phyloP scores from a whole-genome alignment of 2,113 vertebrate species.

The Spilogale gracilis region DNA sequence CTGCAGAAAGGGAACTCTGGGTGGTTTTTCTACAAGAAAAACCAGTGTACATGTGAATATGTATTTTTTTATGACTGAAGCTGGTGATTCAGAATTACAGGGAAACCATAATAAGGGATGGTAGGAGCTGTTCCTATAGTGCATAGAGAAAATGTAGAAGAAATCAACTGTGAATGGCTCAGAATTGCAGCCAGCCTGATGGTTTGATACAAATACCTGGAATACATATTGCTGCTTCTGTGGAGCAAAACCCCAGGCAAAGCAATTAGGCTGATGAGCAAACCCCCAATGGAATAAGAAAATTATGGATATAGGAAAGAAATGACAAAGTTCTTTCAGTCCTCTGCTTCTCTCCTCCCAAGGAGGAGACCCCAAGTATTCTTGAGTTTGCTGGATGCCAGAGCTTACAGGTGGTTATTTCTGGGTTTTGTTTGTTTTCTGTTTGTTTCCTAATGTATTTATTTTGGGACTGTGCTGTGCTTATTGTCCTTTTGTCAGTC shows the following conservation, averaged over 20 bases:
- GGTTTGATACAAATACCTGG: neutral
- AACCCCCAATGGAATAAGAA: neutral
- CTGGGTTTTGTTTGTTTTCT: neutral
- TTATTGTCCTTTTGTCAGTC: constrained; percentile 2
- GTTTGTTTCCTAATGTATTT: constrained; percentile 48
- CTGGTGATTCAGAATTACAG: neutral
- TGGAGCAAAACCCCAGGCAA: neutral
- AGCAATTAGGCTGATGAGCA: neutral
- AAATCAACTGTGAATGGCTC: neutral
- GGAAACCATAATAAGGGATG: neutral
- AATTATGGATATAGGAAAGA: neutral
- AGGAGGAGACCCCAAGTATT: neutral
- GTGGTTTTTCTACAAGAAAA: neutral
- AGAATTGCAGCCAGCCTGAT: neutral
- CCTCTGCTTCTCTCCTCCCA: neutral
- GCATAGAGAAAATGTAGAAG: neutral
- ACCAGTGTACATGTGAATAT: neutral
- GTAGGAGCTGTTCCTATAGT: neutral
- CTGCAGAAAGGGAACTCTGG: neutral
- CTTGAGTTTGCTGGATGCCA: neutral
- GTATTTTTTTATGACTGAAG: neutral
- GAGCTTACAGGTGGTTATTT: neutral
- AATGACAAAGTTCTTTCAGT: neutral
- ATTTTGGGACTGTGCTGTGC: neutral
- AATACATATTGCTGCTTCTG: neutral